Conservation (phyloP, 1,140 invertebrate species). For the Nebria ingens region DNA sequence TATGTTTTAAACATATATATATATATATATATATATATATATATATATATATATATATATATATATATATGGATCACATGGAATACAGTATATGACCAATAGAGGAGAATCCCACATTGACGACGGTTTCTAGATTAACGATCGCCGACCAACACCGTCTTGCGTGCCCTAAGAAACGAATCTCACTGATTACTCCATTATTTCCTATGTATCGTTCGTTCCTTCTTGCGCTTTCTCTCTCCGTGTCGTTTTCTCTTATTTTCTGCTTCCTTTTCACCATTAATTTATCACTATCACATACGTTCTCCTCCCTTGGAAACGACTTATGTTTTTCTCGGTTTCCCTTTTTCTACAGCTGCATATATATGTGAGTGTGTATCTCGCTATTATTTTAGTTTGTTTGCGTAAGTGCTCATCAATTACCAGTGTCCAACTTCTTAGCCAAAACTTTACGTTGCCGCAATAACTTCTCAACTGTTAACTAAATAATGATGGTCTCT, state of each 20-base stretch:
- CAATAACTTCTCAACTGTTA: constrained; percentile 1
- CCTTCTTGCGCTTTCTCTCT: background rate
- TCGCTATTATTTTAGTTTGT: constrained; percentile 4
- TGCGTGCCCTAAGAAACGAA: background rate
- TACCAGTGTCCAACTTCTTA: too few species aligned
- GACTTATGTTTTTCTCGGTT: background rate
- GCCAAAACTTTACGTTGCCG: too few species aligned
- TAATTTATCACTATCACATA: constrained; percentile 5
- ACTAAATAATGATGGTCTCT: background rate
- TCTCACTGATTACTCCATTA: constrained; percentile 7
- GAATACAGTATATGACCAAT: too few species aligned
- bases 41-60: too few species aligned
- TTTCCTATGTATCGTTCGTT: background rate
- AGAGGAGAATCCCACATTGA: too few species aligned
- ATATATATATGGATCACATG: too few species aligned
- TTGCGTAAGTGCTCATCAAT: constrained; percentile 6
- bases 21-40: too few species aligned
- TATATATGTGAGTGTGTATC: too few species aligned
- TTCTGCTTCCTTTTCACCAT: background rate
- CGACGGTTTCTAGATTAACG: background rate
- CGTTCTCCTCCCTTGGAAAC: too few species aligned
- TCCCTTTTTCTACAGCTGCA: background rate
- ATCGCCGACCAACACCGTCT: background rate
- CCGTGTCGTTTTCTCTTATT: background rate
- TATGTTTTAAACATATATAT: too few species aligned